A percentile compares a stretch with the other conserved stretches of the same genome.
Conservation (phyloP, 2,797 vertebrate genomes). For the Phataginus tetradactyla region DNA sequence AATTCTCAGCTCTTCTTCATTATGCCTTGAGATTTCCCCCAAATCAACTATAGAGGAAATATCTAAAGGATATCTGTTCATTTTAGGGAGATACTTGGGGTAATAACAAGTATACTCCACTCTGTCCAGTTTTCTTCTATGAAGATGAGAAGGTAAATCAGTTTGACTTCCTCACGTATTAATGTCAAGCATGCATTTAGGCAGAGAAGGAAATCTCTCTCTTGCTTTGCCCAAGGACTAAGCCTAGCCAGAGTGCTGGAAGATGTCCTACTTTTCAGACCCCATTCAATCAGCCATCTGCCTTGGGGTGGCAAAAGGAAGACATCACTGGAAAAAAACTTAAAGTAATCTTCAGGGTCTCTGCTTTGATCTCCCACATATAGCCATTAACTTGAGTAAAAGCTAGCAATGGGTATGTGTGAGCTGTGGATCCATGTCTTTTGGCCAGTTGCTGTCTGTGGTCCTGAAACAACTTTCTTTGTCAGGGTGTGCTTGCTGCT, state of each 20-base stretch:
- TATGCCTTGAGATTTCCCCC: background rate
- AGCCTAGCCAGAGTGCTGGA: background rate
- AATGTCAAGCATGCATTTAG: background rate
- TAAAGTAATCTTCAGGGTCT: background rate
- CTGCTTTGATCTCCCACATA: background rate
- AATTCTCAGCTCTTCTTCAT: slow-evolving; percentile 39
- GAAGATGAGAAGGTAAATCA: slow-evolving; percentile 3
- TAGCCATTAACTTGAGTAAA: background rate
- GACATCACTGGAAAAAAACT: background rate
- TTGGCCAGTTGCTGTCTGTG: background rate
- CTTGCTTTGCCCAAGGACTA: background rate
- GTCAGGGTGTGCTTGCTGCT: background rate
- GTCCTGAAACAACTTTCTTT: background rate
- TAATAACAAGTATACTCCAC: background rate
- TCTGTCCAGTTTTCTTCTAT: background rate
- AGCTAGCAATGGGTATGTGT: rapidly evolving
- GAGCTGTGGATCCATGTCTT: background rate
- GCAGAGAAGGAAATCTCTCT: slow-evolving; percentile 13
- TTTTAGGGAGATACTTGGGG: slow-evolving; percentile 25
- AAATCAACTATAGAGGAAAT: slow-evolving; percentile 34
- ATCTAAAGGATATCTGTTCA: slow-evolving; percentile 33
- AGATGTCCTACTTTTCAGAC: background rate
- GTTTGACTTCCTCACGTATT: slow-evolving; percentile 5
- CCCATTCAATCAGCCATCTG: background rate
- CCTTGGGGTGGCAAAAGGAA: background rate